Conservation (phyloP, 2,113 vertebrate genomes). For the Paraplagusia blochii region DNA sequence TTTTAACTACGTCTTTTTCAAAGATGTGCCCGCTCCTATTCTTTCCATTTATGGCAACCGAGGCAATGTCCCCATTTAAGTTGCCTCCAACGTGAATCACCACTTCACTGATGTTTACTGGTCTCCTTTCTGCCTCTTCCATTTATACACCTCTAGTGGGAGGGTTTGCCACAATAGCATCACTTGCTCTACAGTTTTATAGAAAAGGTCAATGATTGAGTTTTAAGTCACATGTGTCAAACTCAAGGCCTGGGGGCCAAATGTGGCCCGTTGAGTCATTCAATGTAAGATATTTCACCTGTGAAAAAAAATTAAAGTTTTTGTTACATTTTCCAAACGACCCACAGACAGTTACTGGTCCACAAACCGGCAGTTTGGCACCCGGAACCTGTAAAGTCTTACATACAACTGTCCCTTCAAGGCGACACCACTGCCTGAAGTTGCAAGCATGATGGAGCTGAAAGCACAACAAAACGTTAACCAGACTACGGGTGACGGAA, state of each 20-base stretch:
- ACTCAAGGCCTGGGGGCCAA: too few species aligned
- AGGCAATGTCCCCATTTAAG: slow-evolving; percentile 27
- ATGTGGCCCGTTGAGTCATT: too few species aligned
- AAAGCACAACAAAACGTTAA: slow-evolving; percentile 37
- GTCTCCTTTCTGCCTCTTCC: background rate
- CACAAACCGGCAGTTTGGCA: too few species aligned
- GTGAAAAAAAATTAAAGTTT: too few species aligned
- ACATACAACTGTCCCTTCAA: too few species aligned
- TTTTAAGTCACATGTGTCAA: too few species aligned
- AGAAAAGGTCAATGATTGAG: slow-evolving; percentile 39
- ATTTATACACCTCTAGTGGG: slow-evolving; percentile 20
- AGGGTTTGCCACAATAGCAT: slow-evolving; percentile 35
- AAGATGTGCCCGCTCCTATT: slow-evolving; percentile 7
- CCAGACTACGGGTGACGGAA: slow-evolving; percentile 23
- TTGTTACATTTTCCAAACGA: too few species aligned
- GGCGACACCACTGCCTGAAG: too few species aligned
- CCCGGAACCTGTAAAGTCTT: too few species aligned
- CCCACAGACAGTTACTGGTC: too few species aligned
- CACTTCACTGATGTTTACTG: slow-evolving; percentile 30
- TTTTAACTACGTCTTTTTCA: slow-evolving; percentile 12
- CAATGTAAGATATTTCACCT: too few species aligned
- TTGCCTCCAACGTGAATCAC: slow-evolving; percentile 45
- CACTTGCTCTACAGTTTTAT: slow-evolving; percentile 33
- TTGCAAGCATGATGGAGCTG: slow-evolving; percentile 46
- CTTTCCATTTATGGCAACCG: slow-evolving; percentile 41